These are phyloP conservation scores for Thecocarcelia acutangulata DNA, from an alignment of 2,888 invertebrate genomes.

Conservation along the genomic window DNA sequence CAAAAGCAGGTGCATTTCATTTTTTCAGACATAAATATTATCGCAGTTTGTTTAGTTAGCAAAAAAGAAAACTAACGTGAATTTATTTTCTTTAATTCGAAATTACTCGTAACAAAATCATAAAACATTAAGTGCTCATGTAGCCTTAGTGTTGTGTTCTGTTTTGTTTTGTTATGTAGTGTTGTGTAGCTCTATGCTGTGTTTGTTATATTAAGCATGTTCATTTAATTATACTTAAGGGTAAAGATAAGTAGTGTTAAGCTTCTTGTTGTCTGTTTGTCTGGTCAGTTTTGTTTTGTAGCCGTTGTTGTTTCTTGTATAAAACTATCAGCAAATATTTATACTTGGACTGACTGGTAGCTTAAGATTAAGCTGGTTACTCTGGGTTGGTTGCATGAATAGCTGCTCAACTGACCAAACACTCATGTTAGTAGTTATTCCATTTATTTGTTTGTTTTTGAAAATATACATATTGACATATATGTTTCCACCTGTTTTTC, in stretches of 20 bases:
- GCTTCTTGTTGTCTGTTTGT: slow-evolving; percentile 67
- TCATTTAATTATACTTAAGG: slow-evolving; percentile 70
- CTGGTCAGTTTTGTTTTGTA: slow-evolving; percentile 47
- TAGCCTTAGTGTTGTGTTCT: slow-evolving; percentile 6
- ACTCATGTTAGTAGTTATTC: not conserved
- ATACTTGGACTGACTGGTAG: not conserved
- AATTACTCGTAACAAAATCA: not conserved
- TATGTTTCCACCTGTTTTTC: not conserved
- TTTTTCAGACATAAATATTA: slow-evolving; percentile 6
- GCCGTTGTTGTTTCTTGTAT: not conserved
- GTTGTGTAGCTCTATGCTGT: not conserved
- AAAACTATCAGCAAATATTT: slow-evolving; percentile 25
- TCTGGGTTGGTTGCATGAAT: slow-evolving; percentile 24
- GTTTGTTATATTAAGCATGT: slow-evolving; percentile 64
- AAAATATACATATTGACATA: not conserved
- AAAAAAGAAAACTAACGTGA: slow-evolving; percentile 14
- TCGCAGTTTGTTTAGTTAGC: slow-evolving; percentile 11
- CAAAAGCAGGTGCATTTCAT: slow-evolving; percentile 39
- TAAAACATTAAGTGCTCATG: slow-evolving; percentile 30
- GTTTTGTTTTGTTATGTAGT: too few species aligned
- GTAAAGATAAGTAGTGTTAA: slow-evolving; percentile 68
- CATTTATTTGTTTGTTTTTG: slow-evolving; percentile 21
- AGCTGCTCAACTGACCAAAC: slow-evolving; percentile 55
- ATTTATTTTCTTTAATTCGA: slow-evolving; percentile 30
- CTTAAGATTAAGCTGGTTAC: slow-evolving; percentile 20